These are phyloP conservation scores for Phataginus tetradactyla DNA, from an alignment of 2,797 vertebrate genomes.

Conservation along the genomic window DNA sequence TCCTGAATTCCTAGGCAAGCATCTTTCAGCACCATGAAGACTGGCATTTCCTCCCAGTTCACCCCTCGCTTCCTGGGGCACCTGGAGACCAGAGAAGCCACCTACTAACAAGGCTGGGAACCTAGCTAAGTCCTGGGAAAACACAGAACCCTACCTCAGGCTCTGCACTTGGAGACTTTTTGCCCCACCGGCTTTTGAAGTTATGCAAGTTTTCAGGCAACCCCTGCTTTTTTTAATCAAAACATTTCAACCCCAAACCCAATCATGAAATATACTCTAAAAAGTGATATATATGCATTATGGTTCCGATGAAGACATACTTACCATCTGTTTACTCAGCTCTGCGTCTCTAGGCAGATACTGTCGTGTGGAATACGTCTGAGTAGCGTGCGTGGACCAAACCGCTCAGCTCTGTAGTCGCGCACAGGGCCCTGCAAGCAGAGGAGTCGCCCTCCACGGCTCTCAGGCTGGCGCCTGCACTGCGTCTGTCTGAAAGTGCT, in stretches of 20 bases:
- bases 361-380: fast-evolving
- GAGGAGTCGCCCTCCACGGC: too few species aligned
- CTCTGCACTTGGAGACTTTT: background rate
- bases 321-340: background rate
- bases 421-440: fast-evolving
- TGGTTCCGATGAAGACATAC: background rate
- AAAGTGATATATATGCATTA: too few species aligned
- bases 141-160: background rate
- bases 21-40: background rate
- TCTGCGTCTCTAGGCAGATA: background rate
- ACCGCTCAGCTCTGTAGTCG: background rate
- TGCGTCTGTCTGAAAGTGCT: background rate
- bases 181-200: background rate
- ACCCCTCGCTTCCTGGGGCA: background rate
- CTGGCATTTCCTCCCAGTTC: background rate
- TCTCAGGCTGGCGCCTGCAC: background rate
- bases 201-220: background rate
- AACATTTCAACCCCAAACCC: background rate
- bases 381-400: fast-evolving
- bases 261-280: background rate
- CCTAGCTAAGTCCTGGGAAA: background rate
- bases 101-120: background rate
- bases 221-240: background rate
- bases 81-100: fast-evolving
- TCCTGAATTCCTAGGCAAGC: background rate